Evolutionary conservation across 2,113 vertebrate species (phyloP).

Genomic region (Trematocara unimaculatum): DNA sequence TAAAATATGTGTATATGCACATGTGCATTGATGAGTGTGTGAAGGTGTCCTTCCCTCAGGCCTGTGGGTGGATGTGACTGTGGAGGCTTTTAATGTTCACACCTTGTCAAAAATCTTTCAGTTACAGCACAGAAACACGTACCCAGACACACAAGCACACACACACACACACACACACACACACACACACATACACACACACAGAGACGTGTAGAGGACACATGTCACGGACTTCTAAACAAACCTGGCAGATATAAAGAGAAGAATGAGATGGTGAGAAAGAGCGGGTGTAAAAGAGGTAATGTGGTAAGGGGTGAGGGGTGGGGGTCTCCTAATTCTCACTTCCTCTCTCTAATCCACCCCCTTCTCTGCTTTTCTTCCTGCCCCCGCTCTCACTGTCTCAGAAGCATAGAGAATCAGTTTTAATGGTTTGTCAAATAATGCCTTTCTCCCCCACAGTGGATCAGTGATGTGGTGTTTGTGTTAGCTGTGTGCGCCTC

Average conservation of each 20-base stretch:
- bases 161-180: not conserved
- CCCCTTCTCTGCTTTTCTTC: constrained; percentile 7
- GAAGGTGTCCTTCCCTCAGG: constrained; percentile 58
- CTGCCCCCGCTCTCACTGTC: constrained; percentile 22
- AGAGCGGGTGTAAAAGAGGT: not conserved
- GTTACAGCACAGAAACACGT: constrained; percentile 3
- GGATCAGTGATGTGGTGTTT: constrained; percentile 53
- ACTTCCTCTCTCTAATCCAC: constrained; percentile 42
- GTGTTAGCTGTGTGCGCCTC: constrained; percentile 19
- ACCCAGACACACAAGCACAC: not conserved
- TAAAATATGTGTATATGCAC: not conserved
- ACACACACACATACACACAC: not conserved
- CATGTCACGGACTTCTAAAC: constrained; percentile 44
- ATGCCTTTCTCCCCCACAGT: constrained; percentile 60
- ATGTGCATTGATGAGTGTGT: not conserved
- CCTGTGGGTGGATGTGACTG: constrained; percentile 21
- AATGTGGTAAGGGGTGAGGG: not conserved
- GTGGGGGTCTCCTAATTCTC: constrained; percentile 34
- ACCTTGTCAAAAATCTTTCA: constrained; percentile 60
- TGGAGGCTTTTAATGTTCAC: constrained; percentile 63
- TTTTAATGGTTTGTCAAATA: constrained; percentile 72
- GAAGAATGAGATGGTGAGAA: not conserved
- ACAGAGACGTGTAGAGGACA: constrained; percentile 37
- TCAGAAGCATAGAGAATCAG: constrained; percentile 63
- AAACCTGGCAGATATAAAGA: constrained; percentile 39